Conservation (phyloP, 2,113 vertebrate species). For the Sylvilagus bachmani region DNA sequence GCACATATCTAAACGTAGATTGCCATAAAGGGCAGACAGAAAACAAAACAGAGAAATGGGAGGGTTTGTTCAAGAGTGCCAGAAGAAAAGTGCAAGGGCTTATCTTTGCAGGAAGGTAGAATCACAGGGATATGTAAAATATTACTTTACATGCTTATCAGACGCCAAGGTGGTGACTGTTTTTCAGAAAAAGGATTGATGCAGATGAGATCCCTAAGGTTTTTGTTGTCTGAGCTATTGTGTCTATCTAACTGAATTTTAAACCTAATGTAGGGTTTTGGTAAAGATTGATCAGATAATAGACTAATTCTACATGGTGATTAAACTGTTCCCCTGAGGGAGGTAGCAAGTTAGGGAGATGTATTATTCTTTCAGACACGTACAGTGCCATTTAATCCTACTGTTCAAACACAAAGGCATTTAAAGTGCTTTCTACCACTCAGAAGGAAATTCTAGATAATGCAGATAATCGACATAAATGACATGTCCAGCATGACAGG, state of each 20-base stretch:
- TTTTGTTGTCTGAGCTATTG: conserved; percentile 52
- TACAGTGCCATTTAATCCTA: conserved; percentile 63
- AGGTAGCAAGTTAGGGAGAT: conserved; percentile 49
- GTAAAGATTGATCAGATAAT: conserved; percentile 73
- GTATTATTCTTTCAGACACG: conserved; percentile 59
- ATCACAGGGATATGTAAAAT: not conserved
- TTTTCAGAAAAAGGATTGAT: conserved; percentile 15
- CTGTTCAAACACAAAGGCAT: conserved; percentile 39
- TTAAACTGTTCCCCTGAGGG: conserved; percentile 49
- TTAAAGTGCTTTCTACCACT: conserved; percentile 71
- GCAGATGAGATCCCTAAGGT: not conserved
- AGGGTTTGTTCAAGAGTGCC: not conserved
- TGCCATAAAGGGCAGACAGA: not conserved
- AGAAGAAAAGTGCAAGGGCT: not conserved
- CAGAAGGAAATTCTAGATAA: conserved; percentile 71
- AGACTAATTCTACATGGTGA: conserved; percentile 70
- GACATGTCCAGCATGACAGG: not conserved
- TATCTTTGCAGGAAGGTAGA: not conserved
- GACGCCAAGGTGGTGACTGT: not conserved
- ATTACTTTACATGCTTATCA: not conserved
- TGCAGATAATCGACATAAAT: conserved; percentile 57
- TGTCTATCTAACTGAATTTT: conserved; percentile 43
- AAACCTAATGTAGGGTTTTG: conserved; percentile 45
- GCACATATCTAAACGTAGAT: not conserved
- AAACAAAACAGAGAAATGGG: not conserved